Base-by-base conservation (phyloP, 2,888 invertebrate species). In the Agonopterix arenella region DNA sequence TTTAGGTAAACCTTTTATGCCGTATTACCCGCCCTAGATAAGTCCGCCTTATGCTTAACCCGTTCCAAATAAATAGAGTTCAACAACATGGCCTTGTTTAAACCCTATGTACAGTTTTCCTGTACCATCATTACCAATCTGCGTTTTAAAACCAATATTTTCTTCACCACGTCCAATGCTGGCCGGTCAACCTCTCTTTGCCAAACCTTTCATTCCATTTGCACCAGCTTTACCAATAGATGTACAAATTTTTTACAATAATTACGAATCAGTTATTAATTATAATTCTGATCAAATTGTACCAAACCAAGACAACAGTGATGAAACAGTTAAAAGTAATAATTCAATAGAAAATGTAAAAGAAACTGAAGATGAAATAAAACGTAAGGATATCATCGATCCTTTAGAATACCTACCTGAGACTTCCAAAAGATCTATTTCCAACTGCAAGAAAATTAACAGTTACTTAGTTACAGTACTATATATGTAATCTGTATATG, bases 381-480 rank as follows among this genome's bases (percentile, higher is more conserved):
- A 28, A 28, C 28, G 7, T 5, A 28, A 28, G 28, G 7, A 28
- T 28, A 9, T 40, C 10, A 43, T n/a, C 28, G 67, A 76, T 51
- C 53, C 66, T 1, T 2, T 76, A 44, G 73, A 78, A 44, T 58
- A 51, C 3, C n/a, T 84, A 78, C 52, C 56, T 82, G 13, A 56
- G 55, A 4, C 58, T 83, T 43, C 78, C 83, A 5, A 76, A 61
- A 58, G 61, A 75, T 36, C 47, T 81, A 8, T 84, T 84, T 57
- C 82, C 82, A 2, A 55, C 66, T 7, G 65, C 80, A n/a, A 70
- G 63, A 52, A 75, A 62, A 66, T 46, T 77, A 4, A 47, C 57
- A 1, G 44, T 82, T n/a, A n/a, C n/a, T n/a, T n/a, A n/a, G n/a
- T n/a, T n/a, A n/a, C n/a, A n/a, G n/a, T n/a, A n/a, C n/a, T n/a